phyloP scores from a whole-genome alignment of 2,113 vertebrate species.

The Labeo rohita region DNA sequence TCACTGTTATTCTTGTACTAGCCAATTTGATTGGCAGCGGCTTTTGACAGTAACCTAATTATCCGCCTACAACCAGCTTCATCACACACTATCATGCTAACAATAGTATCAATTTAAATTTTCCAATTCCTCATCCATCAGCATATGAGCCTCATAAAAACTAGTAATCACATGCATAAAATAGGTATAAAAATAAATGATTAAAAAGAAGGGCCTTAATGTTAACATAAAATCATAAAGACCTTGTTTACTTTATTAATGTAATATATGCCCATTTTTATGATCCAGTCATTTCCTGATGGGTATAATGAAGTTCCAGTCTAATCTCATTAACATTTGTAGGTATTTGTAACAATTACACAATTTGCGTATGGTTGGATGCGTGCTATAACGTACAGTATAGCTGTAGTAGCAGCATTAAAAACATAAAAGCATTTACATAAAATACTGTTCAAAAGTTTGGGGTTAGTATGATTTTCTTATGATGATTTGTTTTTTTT shows the following conservation, averaged over 20 bases:
- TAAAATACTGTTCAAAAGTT: no score
- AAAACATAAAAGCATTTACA: no score
- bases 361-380: not conserved
- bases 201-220: not conserved
- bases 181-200: not conserved
- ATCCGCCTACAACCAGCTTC: not conserved
- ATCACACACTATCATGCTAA: not conserved
- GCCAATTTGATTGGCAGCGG: not conserved
- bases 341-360: not conserved
- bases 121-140: not conserved
- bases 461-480: no score
- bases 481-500: no score
- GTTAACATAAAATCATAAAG: not conserved
- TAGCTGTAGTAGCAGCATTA: no score
- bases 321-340: not conserved
- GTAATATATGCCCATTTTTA: not conserved
- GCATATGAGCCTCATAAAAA: not conserved
- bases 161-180: not conserved
- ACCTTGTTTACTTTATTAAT: not conserved
- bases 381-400: not conserved
- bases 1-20: not conserved
- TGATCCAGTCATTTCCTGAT: not conserved
- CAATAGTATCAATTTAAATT: not conserved
- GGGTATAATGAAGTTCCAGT: not conserved
- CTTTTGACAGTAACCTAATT: not conserved